A percentile compares a stretch with the other conserved stretches of the same genome.
These are phyloP conservation scores for Autographa gamma DNA, from an alignment of 2,888 invertebrate genomes.

Conservation along the genomic window DNA sequence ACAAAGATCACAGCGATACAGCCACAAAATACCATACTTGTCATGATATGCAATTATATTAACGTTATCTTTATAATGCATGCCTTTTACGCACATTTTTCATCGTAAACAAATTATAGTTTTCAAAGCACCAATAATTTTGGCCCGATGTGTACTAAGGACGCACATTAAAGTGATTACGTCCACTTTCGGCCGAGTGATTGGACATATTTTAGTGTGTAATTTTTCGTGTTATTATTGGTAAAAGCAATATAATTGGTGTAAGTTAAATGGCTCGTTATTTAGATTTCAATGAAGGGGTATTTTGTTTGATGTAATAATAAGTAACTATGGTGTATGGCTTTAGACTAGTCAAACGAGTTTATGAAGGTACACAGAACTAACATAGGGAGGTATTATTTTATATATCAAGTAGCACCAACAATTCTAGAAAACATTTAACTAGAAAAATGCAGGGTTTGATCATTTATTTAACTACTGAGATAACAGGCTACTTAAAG, in stretches of 20 bases:
- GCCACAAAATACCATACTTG: constrained; percentile 54
- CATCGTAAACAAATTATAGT: constrained; percentile 78
- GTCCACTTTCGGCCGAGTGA: constrained; percentile 79
- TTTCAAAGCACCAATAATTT: constrained; percentile 80
- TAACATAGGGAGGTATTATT: neutral
- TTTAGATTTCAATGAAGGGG: constrained; percentile 45
- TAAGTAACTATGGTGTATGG: constrained; percentile 12
- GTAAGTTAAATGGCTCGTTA: constrained; percentile 60
- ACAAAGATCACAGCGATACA: constrained; percentile 48
- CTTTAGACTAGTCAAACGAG: neutral
- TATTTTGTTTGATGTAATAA: constrained; percentile 21
- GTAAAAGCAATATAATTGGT: constrained; percentile 77
- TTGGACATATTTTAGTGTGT: constrained; percentile 82
- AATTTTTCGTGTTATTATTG: constrained; percentile 81
- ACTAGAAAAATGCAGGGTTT: too few relatives aligned
- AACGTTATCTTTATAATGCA: constrained; percentile 59
- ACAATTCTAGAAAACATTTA: neutral
- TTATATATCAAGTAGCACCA: neutral
- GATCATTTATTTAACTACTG: too few relatives aligned
- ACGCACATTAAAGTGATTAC: constrained; percentile 80
- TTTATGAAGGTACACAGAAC: neutral
- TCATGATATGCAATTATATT: constrained; percentile 58
- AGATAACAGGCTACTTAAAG: too few relatives aligned
- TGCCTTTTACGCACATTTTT: constrained; percentile 62
- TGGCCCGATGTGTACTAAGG: constrained; percentile 74